These are phyloP conservation scores for Garra rufa DNA, from an alignment of 2,113 vertebrate species.

Conservation along the genomic window DNA sequence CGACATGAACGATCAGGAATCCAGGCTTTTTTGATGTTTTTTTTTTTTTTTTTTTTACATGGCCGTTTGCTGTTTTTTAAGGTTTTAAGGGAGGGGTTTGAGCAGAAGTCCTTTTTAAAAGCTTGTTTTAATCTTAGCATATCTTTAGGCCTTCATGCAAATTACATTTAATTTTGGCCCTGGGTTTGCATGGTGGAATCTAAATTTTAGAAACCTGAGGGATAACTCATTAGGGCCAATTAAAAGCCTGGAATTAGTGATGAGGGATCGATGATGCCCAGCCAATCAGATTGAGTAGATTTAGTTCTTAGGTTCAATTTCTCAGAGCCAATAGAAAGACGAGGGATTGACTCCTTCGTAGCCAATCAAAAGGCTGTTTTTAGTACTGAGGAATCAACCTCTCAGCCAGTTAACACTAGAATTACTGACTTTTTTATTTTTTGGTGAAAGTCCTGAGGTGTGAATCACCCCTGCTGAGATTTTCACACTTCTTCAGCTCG, in stretches of 20 bases:
- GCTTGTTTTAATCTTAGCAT: not conserved
- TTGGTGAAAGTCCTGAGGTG: too few species aligned
- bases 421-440: too few species aligned
- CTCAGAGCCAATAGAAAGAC: too few species aligned
- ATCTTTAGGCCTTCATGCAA: constrained; percentile 2
- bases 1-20: not conserved
- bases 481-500: too few species aligned
- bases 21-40: not conserved
- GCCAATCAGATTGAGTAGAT: not conserved
- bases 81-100: not conserved
- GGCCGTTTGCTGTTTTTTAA: not conserved
- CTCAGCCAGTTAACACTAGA: not conserved
- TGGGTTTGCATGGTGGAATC: not conserved
- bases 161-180: not conserved
- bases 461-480: too few species aligned
- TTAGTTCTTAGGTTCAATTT: too few species aligned
- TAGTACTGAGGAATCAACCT: not conserved
- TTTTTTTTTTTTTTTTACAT: not conserved
- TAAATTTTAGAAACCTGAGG: not conserved
- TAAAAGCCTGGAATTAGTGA: not conserved
- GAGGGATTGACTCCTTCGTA: not conserved
- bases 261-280: not conserved
- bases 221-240: not conserved
- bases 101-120: not conserved
- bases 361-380: not conserved